Conservation (phyloP, 2,888 invertebrate genomes). For the Leucozona laternaria region DNA sequence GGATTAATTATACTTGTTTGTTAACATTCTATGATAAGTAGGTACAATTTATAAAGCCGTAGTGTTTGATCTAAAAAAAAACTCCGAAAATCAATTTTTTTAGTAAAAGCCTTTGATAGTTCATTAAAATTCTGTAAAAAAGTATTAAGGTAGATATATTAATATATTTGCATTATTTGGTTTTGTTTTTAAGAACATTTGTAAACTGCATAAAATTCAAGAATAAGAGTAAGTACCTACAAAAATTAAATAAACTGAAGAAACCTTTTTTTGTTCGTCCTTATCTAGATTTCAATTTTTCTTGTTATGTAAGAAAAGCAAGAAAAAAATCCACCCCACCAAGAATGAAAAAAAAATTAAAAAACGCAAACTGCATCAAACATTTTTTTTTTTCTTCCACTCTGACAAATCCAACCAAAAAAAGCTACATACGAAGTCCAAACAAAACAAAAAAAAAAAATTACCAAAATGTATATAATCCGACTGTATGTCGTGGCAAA, state of each 20-base stretch:
- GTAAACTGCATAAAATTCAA: too few species aligned
- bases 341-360: not conserved
- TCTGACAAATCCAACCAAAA: not conserved
- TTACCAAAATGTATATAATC: not conserved
- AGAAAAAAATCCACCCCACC: not conserved
- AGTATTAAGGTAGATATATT: too few species aligned
- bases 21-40: too few species aligned
- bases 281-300: not conserved
- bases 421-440: not conserved
- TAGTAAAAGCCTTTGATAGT: too few species aligned
- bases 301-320: not conserved
- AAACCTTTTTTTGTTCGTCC: not conserved
- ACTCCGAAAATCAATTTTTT: too few species aligned
- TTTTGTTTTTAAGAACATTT: too few species aligned
- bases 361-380: not conserved
- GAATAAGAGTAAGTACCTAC: too few species aligned
- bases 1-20: too few species aligned
- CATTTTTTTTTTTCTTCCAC: slow-evolving; percentile 14
- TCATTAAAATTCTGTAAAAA: too few species aligned
- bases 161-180: too few species aligned
- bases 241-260: not conserved
- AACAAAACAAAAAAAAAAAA: not conserved
- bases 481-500: slow-evolving; percentile 27
- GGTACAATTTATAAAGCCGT: too few species aligned
- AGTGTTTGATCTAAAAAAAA: too few species aligned